phyloP scores from a whole-genome alignment of 2,113 vertebrate genomes.

The Dascyllus trimaculatus region DNA sequence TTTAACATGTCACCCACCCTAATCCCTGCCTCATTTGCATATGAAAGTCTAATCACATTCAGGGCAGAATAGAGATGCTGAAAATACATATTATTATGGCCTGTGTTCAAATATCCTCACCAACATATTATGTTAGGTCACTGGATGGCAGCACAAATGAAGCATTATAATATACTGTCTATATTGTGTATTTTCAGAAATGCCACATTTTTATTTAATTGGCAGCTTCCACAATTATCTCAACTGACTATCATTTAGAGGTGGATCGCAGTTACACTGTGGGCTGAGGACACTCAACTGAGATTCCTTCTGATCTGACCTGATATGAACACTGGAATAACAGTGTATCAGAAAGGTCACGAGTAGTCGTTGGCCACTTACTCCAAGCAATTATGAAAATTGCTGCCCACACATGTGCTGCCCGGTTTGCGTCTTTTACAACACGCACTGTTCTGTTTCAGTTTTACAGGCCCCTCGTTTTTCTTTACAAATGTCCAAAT shows the following conservation, averaged over 20 bases:
- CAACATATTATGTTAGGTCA: too few relatives aligned
- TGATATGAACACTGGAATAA: constrained; percentile 12
- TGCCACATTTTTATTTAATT: too few relatives aligned
- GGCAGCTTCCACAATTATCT: neutral
- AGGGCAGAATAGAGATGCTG: too few relatives aligned
- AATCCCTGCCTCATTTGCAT: too few relatives aligned
- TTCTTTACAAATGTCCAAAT: too few relatives aligned
- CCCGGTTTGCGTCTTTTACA: neutral
- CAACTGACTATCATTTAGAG: neutral
- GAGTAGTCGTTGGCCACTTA: neutral
- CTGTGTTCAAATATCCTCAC: too few relatives aligned
- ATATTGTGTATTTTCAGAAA: too few relatives aligned
- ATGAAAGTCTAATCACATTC: too few relatives aligned
- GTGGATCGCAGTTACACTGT: neutral
- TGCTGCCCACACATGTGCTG: neutral
- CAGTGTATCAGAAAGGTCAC: constrained; percentile 13
- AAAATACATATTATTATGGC: too few relatives aligned
- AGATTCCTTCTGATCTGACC: neutral
- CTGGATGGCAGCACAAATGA: too few relatives aligned
- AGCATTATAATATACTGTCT: neutral
- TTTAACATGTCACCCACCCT: too few relatives aligned
- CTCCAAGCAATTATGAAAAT: constrained; percentile 23
- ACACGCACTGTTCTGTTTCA: neutral
- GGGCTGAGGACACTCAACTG: neutral
- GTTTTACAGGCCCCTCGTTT: neutral